Percentiles rank a stretch among this genome's conserved stretches.
Conservation (phyloP, 2,797 vertebrate species). For the Phaenicophaeus curvirostris region DNA sequence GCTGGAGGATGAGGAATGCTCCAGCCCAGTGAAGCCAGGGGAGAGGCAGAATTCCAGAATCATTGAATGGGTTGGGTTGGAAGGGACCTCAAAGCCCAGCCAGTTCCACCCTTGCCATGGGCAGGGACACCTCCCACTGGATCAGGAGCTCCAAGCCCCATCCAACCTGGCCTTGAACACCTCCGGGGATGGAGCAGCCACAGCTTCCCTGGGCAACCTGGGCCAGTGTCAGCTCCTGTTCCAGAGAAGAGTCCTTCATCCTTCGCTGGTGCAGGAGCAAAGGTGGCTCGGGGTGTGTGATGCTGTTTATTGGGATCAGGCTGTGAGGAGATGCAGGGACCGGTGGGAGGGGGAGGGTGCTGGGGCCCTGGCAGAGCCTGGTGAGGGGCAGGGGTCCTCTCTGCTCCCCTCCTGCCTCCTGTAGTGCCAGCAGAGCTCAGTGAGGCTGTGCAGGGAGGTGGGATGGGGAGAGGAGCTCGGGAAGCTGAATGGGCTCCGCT, state of each 20-base stretch:
- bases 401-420: rapidly evolving
- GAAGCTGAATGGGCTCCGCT: rapidly evolving
- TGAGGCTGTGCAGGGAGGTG: background rate
- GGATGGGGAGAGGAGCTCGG: background rate
- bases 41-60: background rate
- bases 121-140: too few relatives aligned
- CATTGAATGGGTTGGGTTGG: too few relatives aligned
- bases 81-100: too few relatives aligned
- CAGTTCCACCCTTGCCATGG: too few relatives aligned
- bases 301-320: background rate
- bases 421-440: too few relatives aligned
- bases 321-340: background rate
- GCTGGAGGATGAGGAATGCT: background rate
- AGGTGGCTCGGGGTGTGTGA: rapidly evolving
- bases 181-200: too few relatives aligned
- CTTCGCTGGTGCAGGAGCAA: rapidly evolving
- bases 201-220: too few relatives aligned
- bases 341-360: background rate
- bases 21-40: background rate
- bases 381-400: background rate
- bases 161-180: too few relatives aligned
- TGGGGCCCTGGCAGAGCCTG: background rate
- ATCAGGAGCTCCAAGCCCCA: too few relatives aligned
- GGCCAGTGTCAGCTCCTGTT: too few relatives aligned
- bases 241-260: background rate